Conservation (phyloP, 1,140 invertebrate genomes). For the Hylaeus anthracinus region DNA sequence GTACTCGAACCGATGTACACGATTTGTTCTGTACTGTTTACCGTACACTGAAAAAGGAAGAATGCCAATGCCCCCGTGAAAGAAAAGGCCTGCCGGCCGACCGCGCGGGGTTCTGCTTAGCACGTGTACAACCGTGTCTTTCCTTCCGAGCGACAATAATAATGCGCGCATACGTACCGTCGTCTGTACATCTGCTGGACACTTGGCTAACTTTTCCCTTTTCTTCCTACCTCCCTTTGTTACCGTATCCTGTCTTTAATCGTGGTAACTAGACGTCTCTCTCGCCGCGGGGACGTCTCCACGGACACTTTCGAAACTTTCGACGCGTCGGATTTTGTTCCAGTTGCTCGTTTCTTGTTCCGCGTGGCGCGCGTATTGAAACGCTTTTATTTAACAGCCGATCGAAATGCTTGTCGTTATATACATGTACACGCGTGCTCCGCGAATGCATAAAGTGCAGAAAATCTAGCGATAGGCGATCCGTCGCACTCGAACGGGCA, state of each 20-base stretch:
- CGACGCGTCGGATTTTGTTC: too few species aligned
- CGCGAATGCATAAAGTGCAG: too few species aligned
- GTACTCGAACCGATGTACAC: conserved; percentile 8
- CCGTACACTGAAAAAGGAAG: conserved; percentile 30
- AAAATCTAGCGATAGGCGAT: background rate
- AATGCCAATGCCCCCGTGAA: conserved; percentile 50
- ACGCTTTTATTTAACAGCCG: conserved; percentile 10
- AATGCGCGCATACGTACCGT: conserved; percentile 52
- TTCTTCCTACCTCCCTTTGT: conserved; percentile 37
- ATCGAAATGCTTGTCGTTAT: too few species aligned
- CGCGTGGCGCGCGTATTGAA: background rate
- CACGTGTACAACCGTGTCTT: conserved; percentile 53
- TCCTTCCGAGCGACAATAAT: conserved; percentile 63
- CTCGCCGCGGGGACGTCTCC: background rate
- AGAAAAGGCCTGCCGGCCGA: conserved; percentile 54
- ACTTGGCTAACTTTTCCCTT: conserved; percentile 57
- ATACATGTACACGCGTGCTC: too few species aligned
- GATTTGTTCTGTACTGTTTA: conserved; percentile 3
- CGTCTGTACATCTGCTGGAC: conserved; percentile 70
- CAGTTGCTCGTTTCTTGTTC: background rate
- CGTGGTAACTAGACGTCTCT: conserved; percentile 28
- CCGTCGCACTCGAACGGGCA: background rate
- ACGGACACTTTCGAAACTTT: conserved; percentile 21
- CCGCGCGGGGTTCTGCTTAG: conserved; percentile 40
- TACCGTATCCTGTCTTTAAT: conserved; percentile 37